Evolutionary conservation across 2,888 invertebrate genomes (phyloP).

Genomic region (Oxytorus armatus): DNA sequence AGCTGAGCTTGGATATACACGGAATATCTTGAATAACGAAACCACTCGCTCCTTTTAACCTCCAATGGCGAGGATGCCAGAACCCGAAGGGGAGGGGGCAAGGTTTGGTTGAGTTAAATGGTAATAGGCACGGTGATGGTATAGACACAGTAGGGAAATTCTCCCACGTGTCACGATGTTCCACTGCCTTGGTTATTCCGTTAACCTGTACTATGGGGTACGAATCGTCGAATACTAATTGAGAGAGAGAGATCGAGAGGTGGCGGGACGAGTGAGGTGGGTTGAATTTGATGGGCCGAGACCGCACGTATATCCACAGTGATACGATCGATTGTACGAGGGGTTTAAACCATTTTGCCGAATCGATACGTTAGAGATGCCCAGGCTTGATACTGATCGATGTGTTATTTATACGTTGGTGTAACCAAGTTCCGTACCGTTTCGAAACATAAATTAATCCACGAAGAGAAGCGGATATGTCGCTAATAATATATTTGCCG

Average conservation of each 20-base stretch:
- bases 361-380: not conserved
- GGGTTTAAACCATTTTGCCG: not conserved
- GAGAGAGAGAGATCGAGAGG: constrained; percentile 54
- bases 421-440: not conserved
- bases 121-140: constrained; percentile 49
- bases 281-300: constrained; percentile 43
- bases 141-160: constrained; percentile 9
- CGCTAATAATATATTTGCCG: too few relatives aligned
- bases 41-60: constrained; percentile 35
- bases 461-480: not conserved
- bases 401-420: not conserved
- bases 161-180: constrained; percentile 9
- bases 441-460: not conserved
- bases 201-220: constrained; percentile 13
- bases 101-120: constrained; percentile 57
- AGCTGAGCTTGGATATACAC: constrained; percentile 73
- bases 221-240: constrained; percentile 70
- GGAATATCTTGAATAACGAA: constrained; percentile 74
- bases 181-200: constrained; percentile 1
- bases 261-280: constrained; percentile 26
- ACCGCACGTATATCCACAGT: constrained; percentile 44
- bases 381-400: not conserved
- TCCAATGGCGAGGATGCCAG: not conserved
- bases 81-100: constrained; percentile 2
- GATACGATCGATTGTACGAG: constrained; percentile 2